Conservation (phyloP, 37 sponge, comb jelly and placozoan species). For the Chondrosia reniformis region DNA sequence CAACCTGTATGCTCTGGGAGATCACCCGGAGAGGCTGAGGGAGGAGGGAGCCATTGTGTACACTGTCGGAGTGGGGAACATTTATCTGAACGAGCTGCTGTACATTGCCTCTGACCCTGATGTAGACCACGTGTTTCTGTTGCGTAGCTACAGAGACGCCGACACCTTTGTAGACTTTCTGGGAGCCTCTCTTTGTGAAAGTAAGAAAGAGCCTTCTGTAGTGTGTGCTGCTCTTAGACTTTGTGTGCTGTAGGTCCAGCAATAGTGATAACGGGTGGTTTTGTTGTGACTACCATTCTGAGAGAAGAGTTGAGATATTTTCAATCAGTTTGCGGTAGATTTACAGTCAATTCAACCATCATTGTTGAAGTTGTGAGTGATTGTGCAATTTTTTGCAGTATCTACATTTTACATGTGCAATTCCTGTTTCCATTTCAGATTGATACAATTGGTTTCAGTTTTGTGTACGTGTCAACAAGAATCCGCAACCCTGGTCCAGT, state of each 20-base stretch:
- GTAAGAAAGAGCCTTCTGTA: constrained; percentile 38
- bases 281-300: constrained; percentile 56
- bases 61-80: constrained; percentile 68
- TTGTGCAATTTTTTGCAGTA: neutral
- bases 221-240: neutral
- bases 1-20: constrained; percentile 39
- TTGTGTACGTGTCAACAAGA: constrained; percentile 69
- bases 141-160: constrained; percentile 65
- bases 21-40: constrained; percentile 38
- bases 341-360: constrained; percentile 45
- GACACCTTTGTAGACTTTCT: constrained; percentile 70
- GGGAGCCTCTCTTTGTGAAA: constrained; percentile 72
- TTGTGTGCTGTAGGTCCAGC: constrained; percentile 67
- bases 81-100: constrained; percentile 66
- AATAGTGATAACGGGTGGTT: constrained; percentile 71
- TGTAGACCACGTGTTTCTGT: constrained; percentile 56
- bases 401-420: neutral
- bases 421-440: constrained; percentile 29
- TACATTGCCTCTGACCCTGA: constrained; percentile 81
- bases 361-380: constrained; percentile 54
- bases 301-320: constrained; percentile 89
- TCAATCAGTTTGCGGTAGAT: constrained; percentile 61
- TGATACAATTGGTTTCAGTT: constrained; percentile 62
- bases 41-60: constrained; percentile 63
- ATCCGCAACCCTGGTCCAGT: constrained; percentile 82